Conservation (phyloP, 23 tunicate species). For the Diplosoma virens region DNA sequence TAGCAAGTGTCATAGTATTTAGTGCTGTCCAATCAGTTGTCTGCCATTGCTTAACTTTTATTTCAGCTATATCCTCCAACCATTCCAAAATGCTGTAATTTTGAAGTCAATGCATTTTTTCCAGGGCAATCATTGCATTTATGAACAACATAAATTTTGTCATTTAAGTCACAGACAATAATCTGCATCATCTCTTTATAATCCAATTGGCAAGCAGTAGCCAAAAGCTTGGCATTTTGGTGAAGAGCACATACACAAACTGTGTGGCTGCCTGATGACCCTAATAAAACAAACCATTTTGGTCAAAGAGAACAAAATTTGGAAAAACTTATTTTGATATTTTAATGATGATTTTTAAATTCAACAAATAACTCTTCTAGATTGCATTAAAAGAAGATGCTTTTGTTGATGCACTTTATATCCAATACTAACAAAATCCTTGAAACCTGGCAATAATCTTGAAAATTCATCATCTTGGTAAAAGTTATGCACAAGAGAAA, state of each 20-base stretch:
- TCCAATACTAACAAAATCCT: slow-evolving; percentile 18
- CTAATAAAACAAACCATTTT: slow-evolving; percentile 18
- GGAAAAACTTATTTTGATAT: slow-evolving; percentile 4
- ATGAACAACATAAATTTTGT: slow-evolving; percentile 16
- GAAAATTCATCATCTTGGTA: slow-evolving; percentile 33
- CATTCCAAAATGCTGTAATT: neutral
- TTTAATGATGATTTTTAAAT: slow-evolving; percentile 18
- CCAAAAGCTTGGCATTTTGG: slow-evolving; percentile 15
- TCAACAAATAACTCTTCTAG: slow-evolving; percentile 17
- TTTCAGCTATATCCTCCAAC: neutral
- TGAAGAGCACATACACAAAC: slow-evolving; percentile 27
- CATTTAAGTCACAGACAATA: slow-evolving; percentile 7
- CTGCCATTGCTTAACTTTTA: slow-evolving; percentile 24
- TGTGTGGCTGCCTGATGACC: slow-evolving; percentile 38
- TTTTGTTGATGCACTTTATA: slow-evolving; percentile 23
- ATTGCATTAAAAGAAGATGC: slow-evolving; percentile 22
- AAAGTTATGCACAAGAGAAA: slow-evolving; percentile 12
- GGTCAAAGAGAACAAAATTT: slow-evolving; percentile 16
- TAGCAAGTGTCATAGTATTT: slow-evolving; percentile 11
- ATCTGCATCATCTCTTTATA: slow-evolving; percentile 18
- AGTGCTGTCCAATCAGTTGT: slow-evolving; percentile 14
- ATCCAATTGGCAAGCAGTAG: slow-evolving; percentile 4
- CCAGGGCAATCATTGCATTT: slow-evolving; percentile 12
- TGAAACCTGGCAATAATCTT: slow-evolving; percentile 29
- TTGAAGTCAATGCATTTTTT: neutral